Conservation (phyloP, 2,113 vertebrate species). For the Lophochroa leadbeateri region DNA sequence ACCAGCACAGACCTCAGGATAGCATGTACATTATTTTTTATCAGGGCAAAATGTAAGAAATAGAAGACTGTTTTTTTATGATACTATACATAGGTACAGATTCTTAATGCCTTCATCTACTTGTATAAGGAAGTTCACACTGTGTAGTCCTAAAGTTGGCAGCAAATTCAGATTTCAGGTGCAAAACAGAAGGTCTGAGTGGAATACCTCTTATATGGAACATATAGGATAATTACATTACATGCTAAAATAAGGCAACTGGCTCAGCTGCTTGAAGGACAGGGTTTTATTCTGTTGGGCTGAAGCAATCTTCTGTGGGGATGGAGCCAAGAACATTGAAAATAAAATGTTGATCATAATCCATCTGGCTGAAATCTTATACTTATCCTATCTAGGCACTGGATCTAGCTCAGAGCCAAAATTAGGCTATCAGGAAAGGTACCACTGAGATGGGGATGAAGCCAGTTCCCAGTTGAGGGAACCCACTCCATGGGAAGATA, state of each 20-base stretch:
- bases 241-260: not conserved
- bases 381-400: not conserved
- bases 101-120: not conserved
- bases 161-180: not conserved
- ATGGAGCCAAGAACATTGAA: not conserved
- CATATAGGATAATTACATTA: not conserved
- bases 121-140: not conserved
- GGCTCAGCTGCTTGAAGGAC: not conserved
- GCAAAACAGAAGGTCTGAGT: not conserved
- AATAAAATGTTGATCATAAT: slow-evolving; percentile 33
- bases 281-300: not conserved
- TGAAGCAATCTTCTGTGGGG: not conserved
- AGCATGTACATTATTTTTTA: not conserved
- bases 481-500: not conserved
- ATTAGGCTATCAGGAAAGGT: not conserved
- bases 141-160: not conserved
- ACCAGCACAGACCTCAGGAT: not conserved
- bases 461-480: not conserved
- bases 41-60: not conserved
- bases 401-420: slow-evolving; percentile 20
- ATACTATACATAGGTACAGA: not conserved
- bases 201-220: not conserved
- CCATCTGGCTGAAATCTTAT: slow-evolving; percentile 36
- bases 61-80: not conserved
- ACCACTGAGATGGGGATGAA: not conserved